Evolutionary conservation across 2,888 invertebrate species (phyloP).

Genomic region (Dryocosmus kuriphilus): DNA sequence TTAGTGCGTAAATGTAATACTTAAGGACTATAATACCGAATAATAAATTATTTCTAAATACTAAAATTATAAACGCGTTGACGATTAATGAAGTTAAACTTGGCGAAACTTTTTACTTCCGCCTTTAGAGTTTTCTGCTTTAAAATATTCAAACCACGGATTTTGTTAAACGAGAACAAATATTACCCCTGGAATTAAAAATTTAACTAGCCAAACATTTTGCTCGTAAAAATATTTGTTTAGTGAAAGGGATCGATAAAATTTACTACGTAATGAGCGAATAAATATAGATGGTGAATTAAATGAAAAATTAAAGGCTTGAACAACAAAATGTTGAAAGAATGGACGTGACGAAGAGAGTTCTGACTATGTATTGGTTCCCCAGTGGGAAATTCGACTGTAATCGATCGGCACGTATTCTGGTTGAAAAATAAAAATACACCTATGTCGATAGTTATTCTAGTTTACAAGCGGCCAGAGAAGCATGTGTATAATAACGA

Average conservation of each 20-base stretch:
- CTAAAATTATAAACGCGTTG: no score
- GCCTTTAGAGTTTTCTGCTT: background rate
- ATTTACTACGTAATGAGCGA: background rate
- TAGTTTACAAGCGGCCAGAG: constrained; percentile 33
- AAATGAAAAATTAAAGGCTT: background rate
- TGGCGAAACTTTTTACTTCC: background rate
- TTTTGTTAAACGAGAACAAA: background rate
- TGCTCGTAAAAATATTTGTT: background rate
- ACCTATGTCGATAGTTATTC: constrained; percentile 33
- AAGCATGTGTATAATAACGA: constrained; percentile 38
- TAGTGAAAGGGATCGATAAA: background rate
- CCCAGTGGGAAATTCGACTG: constrained; percentile 2
- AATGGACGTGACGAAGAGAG: background rate
- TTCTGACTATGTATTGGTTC: background rate
- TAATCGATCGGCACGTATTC: constrained; percentile 16
- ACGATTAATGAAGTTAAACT: no score
- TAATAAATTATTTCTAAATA: no score
- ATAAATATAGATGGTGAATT: constrained; percentile 4
- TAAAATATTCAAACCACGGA: background rate
- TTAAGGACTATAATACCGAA: no score
- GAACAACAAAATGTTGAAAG: background rate
- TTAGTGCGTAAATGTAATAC: no score
- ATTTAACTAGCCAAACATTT: background rate
- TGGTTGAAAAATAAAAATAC: constrained; percentile 30
- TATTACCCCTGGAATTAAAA: background rate